Evolutionary conservation across 2,888 invertebrate genomes (phyloP).

Genomic region (Isoperla grammatica): DNA sequence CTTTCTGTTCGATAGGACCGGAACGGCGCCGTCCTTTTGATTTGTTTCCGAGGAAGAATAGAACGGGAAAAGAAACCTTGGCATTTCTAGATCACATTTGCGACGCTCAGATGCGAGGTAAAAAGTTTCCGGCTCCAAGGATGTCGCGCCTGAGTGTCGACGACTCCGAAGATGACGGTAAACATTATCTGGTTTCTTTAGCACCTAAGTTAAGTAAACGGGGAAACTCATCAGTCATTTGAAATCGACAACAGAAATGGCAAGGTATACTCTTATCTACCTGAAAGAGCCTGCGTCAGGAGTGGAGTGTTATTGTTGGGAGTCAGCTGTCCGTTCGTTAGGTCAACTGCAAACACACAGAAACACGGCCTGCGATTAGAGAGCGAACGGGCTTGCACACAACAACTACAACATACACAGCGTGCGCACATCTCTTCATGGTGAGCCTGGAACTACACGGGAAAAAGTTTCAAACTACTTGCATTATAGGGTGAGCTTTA

Average conservation of each 20-base stretch:
- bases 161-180: not conserved
- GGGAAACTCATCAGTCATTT: slow-evolving; percentile 14
- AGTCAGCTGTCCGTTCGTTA: slow-evolving; percentile 92
- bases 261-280: slow-evolving; percentile 50
- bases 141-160: slow-evolving; percentile 10
- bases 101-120: slow-evolving; percentile 12
- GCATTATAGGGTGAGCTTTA: no score
- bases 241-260: slow-evolving; percentile 2
- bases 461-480: no score
- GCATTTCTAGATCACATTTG: slow-evolving; percentile 16
- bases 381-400: no score
- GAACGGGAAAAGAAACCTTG: slow-evolving; percentile 8
- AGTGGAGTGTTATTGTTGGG: slow-evolving; percentile 94
- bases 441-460: no score
- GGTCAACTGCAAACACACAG: slow-evolving; percentile 71
- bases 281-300: slow-evolving; percentile 93
- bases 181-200: slow-evolving; percentile 6
- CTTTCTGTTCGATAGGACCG: slow-evolving; percentile 16
- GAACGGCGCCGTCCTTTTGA: slow-evolving; percentile 19
- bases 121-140: slow-evolving; percentile 13
- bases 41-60: slow-evolving; percentile 14
- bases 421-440: no score
- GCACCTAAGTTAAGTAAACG: not conserved
- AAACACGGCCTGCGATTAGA: slow-evolving; percentile 16
- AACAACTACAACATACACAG: no score